Conservation (phyloP, 2,797 vertebrate genomes). For the Ctenopoma multispine region DNA sequence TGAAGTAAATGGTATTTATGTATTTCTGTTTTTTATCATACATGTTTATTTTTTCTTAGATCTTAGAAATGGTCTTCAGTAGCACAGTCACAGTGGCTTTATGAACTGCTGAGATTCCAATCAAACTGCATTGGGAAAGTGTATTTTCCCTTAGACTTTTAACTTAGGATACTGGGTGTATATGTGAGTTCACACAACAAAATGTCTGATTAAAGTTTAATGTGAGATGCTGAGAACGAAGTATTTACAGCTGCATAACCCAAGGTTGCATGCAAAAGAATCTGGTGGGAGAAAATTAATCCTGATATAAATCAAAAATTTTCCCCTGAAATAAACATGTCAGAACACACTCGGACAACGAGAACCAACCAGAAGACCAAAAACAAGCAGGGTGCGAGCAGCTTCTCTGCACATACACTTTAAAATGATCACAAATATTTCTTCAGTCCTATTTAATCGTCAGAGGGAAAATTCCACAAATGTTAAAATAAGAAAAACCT, state of each 20-base stretch:
- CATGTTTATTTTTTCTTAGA: no score
- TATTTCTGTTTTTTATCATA: no score
- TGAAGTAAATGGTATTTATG: no score
- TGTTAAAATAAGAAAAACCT: no score
- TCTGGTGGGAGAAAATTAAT: not conserved
- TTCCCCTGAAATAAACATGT: constrained; percentile 1
- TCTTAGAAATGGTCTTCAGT: no score
- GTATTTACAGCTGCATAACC: not conserved
- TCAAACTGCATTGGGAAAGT: not conserved
- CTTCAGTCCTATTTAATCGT: constrained; percentile 43
- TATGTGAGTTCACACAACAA: constrained; percentile 5
- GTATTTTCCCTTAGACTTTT: not conserved
- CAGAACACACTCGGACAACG: constrained; percentile 6
- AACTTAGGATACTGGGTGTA: not conserved
- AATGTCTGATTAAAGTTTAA: constrained; percentile 10
- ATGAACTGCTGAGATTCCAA: no score
- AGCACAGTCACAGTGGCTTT: no score
- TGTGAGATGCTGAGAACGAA: not conserved
- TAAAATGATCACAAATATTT: constrained; percentile 53
- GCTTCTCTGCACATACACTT: constrained; percentile 40
- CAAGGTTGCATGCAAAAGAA: constrained; percentile 3
- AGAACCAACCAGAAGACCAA: not conserved
- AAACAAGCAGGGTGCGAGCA: constrained; percentile 10
- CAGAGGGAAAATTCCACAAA: not conserved
- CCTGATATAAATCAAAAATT: constrained; percentile 18